Evolutionary conservation across 2,113 vertebrate genomes (phyloP).

Genomic region (Lagopus muta): DNA sequence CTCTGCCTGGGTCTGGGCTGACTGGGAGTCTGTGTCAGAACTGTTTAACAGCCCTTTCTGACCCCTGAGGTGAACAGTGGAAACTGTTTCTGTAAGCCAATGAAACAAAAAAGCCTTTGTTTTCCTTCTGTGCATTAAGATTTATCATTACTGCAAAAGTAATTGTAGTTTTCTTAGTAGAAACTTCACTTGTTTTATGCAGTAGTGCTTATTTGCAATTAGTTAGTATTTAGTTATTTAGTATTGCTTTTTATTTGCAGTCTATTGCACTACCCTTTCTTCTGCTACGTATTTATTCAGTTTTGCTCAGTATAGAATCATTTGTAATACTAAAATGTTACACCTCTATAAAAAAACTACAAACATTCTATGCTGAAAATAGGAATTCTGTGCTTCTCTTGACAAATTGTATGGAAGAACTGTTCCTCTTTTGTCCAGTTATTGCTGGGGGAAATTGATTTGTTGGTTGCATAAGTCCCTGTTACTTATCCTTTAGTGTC

Average conservation of each 20-base stretch:
- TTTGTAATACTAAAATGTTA: not conserved
- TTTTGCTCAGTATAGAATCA: not conserved
- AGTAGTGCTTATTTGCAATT: not conserved
- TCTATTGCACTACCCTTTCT: not conserved
- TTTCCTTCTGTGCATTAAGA: not conserved
- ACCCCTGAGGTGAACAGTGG: not conserved
- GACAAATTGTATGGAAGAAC: not conserved
- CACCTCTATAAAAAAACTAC: not conserved
- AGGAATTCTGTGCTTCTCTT: not conserved
- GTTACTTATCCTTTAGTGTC: not conserved
- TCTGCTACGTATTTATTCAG: not conserved
- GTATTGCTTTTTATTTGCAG: not conserved
- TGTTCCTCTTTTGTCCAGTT: not conserved
- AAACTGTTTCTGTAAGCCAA: not conserved
- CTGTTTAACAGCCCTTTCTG: not conserved
- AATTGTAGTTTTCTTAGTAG: not conserved
- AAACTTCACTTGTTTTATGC: not conserved
- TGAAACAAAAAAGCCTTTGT: not conserved
- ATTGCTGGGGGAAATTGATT: not conserved
- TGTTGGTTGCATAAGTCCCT: rapidly evolving
- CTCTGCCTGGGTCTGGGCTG: not conserved
- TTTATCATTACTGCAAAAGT: not conserved
- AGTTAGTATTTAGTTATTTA: not conserved
- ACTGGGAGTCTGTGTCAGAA: not conserved
- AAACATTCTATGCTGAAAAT: not conserved